Evolutionary conservation across 2,113 vertebrate genomes (phyloP), one percentile per base, ranked within the genome.

Genomic region (Theropithecus gelada): DNA sequence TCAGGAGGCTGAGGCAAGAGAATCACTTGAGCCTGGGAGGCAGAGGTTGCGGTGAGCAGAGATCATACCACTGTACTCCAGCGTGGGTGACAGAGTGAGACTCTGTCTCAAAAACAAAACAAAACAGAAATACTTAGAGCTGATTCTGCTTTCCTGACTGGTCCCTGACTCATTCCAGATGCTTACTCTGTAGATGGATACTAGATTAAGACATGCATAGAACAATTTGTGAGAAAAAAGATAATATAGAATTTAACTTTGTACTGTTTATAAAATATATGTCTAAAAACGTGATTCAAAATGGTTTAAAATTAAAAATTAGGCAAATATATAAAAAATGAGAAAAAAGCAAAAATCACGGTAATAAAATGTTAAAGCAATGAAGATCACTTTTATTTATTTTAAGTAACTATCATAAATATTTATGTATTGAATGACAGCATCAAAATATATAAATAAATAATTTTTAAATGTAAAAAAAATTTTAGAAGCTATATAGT

Each of bases 271-370:
- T 57, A 76, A 68, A 61, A 48, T 35, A 64, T 48, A 13, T 5
- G 6, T 17, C 38, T 40, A 43, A 92, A 87, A 61, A 72, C 87
- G 45, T 40, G 50, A 52, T 92, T 72, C 9, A 89, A 83, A 87
- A 88, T 93, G 79, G 11, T 85, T 50, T 48, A 73, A 97, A 92
- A 52, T 45, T 48, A 61, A 79, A 95, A 22, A 48, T 95, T 32
- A 72, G 52, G 35, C 22, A 90, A 79, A 95, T 16, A 76, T 48
- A 57, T 91, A 38, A 88, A 61, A 94, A 93, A 25, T 43, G 57
- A 48, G 45, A 32, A 7, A 78, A 87, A 55, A 64, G 23, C 3
- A 88, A 91, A 87, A 94, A 82, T 72, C 35, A 78, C 82, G 20
- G 27, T 87, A 81, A 85, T 52, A 92, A 75, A 85, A 61, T n/a